A percentile compares a stretch with the other conserved stretches of the same genome.
phyloP scores from a whole-genome alignment of 2,113 vertebrate genomes.

The Agelaius phoeniceus region DNA sequence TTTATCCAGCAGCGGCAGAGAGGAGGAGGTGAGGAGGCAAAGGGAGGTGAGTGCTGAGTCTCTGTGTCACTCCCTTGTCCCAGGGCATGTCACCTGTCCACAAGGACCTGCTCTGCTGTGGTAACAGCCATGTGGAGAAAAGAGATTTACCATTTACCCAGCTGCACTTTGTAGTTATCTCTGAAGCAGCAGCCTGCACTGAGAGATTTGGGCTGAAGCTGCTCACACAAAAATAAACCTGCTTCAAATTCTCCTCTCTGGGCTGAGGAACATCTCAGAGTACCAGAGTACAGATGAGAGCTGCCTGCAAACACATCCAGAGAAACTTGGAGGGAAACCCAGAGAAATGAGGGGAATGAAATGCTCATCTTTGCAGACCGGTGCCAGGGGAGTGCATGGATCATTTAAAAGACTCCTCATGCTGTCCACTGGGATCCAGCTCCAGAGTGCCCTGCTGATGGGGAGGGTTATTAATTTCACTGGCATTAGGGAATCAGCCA shows the following conservation, averaged over 20 bases:
- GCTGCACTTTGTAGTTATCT: not conserved
- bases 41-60: not conserved
- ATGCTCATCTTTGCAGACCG: slow-evolving; percentile 44
- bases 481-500: not conserved
- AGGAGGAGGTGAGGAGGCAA: not conserved
- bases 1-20: not conserved
- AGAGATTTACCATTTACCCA: not conserved
- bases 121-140: not conserved
- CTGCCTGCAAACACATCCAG: not conserved
- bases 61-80: not conserved
- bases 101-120: not conserved
- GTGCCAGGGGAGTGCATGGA: not conserved
- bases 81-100: not conserved
- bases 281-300: not conserved
- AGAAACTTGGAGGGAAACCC: not conserved
- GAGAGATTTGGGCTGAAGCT: not conserved
- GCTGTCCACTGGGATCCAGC: not conserved
- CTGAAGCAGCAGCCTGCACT: not conserved
- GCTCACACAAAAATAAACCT: not conserved
- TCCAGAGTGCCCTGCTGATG: not conserved
- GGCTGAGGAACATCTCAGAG: not conserved
- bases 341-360: slow-evolving; percentile 48
- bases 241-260: not conserved
- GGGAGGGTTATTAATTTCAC: not conserved
- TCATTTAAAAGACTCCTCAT: slow-evolving; percentile 34